Evolutionary conservation across 2,797 vertebrate genomes (phyloP).

Genomic region (Tachyglossus aculeatus): DNA sequence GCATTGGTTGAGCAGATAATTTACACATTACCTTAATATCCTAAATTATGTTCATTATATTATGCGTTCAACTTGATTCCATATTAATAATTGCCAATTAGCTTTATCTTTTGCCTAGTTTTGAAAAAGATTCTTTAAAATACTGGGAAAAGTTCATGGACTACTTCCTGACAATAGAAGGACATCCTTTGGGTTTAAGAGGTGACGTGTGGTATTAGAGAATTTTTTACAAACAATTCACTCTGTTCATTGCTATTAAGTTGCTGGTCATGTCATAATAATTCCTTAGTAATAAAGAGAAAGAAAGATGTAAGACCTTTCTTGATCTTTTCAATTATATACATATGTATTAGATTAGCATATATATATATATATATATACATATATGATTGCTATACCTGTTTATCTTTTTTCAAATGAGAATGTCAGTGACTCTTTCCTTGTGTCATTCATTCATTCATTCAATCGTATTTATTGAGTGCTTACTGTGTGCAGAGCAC

Average conservation of each 20-base stretch:
- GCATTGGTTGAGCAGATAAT: conserved; percentile 30
- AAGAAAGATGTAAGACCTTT: not conserved
- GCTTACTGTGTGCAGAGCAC: too few relatives aligned
- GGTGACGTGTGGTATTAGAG: conserved; percentile 37
- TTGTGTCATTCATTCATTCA: too few relatives aligned
- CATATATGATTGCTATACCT: not conserved
- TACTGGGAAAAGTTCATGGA: conserved; percentile 51
- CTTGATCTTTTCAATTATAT: conserved; percentile 9
- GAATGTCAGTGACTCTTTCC: conserved; percentile 23
- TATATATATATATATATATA: not conserved
- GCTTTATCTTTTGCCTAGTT: conserved; percentile 45
- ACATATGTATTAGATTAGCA: not conserved
- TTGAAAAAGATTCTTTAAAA: conserved; percentile 37
- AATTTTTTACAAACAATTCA: conserved; percentile 57
- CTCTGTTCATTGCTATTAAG: conserved; percentile 10
- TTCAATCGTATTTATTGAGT: too few relatives aligned
- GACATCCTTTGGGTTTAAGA: conserved; percentile 51
- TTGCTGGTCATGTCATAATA: conserved; percentile 20
- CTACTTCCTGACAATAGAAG: conserved; percentile 60
- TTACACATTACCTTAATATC: conserved; percentile 40
- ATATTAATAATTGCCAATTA: conserved; percentile 49
- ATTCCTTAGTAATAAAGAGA: conserved; percentile 7
- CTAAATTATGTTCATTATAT: conserved; percentile 47
- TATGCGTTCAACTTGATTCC: conserved; percentile 44
- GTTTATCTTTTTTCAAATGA: conserved; percentile 37